Evolutionary conservation across 2,797 vertebrate genomes (phyloP).

Genomic region (Centropyge bicolor): DNA sequence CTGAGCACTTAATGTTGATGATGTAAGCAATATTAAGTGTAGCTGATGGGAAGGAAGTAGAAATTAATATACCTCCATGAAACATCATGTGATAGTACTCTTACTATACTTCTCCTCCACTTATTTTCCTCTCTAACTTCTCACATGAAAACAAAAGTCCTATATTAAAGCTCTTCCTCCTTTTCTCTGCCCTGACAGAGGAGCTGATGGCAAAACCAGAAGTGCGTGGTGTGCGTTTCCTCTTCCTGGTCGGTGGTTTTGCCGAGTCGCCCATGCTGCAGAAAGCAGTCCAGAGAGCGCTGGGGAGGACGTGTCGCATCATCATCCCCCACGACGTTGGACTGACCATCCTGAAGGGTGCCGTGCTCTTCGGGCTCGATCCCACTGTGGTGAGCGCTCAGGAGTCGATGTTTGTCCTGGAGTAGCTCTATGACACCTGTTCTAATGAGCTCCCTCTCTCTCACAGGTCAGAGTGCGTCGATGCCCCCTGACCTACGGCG

Average conservation of each 20-base stretch:
- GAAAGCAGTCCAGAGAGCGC: slow-evolving; percentile 87
- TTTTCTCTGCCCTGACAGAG: slow-evolving; percentile 71
- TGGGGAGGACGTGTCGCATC: slow-evolving; percentile 90
- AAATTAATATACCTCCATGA: neutral
- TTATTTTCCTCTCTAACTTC: neutral
- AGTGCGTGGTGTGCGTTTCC: slow-evolving; percentile 90
- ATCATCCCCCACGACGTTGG: slow-evolving; percentile 96
- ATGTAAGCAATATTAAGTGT: neutral
- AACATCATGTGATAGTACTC: neutral
- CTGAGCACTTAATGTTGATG: too few species aligned
- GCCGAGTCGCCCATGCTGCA: slow-evolving; percentile 96
- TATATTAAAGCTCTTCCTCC: neutral
- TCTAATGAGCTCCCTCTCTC: neutral
- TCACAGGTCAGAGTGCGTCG: slow-evolving; percentile 89
- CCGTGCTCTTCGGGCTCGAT: slow-evolving; percentile 95
- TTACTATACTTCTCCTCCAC: too few species aligned
- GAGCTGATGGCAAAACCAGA: slow-evolving; percentile 90
- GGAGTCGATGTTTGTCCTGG: too few species aligned
- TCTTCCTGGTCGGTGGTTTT: slow-evolving; percentile 97
- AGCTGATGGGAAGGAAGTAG: neutral
- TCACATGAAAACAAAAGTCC: neutral
- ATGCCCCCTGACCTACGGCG: slow-evolving; percentile 94
- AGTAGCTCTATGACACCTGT: fast-evolving
- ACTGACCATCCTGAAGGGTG: slow-evolving; percentile 96
- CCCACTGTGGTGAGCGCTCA: slow-evolving; percentile 88